A percentile compares a stretch with the other conserved stretches of the same genome.
Evolutionary conservation across 2,113 vertebrate genomes (phyloP).

Genomic region (Lutjanus erythropterus): DNA sequence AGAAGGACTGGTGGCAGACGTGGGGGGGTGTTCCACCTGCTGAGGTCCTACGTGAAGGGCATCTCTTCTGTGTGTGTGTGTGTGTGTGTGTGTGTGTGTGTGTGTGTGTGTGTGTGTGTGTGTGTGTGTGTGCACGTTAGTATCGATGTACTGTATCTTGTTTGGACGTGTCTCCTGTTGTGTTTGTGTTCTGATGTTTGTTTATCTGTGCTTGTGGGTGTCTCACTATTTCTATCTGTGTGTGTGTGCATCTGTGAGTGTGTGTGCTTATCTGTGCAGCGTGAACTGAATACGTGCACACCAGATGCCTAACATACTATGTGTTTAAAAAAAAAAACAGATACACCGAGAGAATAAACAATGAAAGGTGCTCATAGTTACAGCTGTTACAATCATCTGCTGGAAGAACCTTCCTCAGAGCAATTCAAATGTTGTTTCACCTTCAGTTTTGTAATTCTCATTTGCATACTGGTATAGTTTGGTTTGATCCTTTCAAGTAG

Average conservation of each 20-base stretch:
- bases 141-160: conserved; percentile 53
- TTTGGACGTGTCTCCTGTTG: conserved; percentile 43
- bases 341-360: conserved; percentile 7
- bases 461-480: not conserved
- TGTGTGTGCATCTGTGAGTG: not conserved
- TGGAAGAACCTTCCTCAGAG: not conserved
- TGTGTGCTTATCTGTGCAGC: conserved; percentile 36
- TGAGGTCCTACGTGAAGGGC: conserved; percentile 66
- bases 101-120: not conserved
- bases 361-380: conserved; percentile 23
- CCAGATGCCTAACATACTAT: conserved; percentile 29
- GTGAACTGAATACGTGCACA: conserved; percentile 37
- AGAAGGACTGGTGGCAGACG: conserved; percentile 43
- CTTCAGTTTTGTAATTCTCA: not conserved
- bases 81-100: conserved; percentile 3
- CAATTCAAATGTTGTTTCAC: not conserved
- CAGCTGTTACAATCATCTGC: conserved; percentile 25
- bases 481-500: not conserved
- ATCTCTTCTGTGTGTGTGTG: conserved; percentile 26
- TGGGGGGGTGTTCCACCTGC: conserved; percentile 49
- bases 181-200: conserved; percentile 54
- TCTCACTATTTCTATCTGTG: conserved; percentile 20
- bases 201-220: conserved; percentile 53
- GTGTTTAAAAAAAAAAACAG: conserved; percentile 15
- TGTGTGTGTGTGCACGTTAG: too few species aligned